Base-by-base conservation (phyloP, 2,888 invertebrate species). In the Epirrhoe tristata region DNA sequence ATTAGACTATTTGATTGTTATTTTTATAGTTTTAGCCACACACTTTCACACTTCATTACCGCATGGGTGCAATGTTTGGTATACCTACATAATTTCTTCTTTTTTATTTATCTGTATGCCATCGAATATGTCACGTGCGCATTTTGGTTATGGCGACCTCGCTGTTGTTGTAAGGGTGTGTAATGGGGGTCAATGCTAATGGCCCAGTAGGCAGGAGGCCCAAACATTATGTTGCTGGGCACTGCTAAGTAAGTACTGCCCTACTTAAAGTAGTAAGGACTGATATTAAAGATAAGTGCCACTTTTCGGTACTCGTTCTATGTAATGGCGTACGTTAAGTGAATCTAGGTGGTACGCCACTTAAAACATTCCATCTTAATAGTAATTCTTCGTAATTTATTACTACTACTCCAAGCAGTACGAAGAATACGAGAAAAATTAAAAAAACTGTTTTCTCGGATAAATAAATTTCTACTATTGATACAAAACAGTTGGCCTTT, bases 291-390 rank as follows among this genome's bases (percentile, higher is more conserved):
- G 62, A 50, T 56, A 48, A 61, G 60, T 61, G 36, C 55, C 54
- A 24, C 54, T 32, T 48, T 54, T 54, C 50, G 46, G 48, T 48
- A 54, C 32, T 36, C 36, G 61, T 62, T 39, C 62, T 56, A 62
- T 82, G 83, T 82, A 81, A 63, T 58, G 57, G 80, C 36, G 51
- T 39, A 39, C 52, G 52, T 39, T 39, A 52, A 59, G 59, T 59
- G 59, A 24, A 52, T 59, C 51, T 52, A 50, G 52, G 59, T 39
- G 51, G 58, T 36, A 46, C 34, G 48, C 58, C 50, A 36, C 51
- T 39, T 39, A 39, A 39, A 43, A 3, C 39, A 43, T 43, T 43
- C 12, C 39, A 12, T 43, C 12, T 12, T 10, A 43, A 10, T 12
- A 43, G 39, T 12, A 43, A 43, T 12, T 43, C 39, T 43, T 43